Base-by-base conservation (phyloP, 2,113 vertebrate species). In the Desmodus rotundus region DNA sequence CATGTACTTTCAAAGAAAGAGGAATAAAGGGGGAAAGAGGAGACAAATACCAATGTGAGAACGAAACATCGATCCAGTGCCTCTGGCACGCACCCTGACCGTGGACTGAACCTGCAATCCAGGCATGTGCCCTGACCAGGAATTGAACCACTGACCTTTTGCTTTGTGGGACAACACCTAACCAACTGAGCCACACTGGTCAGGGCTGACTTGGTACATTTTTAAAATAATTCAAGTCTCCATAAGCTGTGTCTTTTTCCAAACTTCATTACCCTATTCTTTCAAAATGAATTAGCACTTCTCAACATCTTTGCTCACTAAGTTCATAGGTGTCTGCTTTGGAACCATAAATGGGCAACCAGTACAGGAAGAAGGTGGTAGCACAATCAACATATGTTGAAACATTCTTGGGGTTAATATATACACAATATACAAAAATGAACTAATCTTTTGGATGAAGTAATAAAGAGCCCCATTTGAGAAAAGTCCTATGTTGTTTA, bases 241-340 rank as follows among this genome's bases (percentile, higher is more conserved):
- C 16, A 20, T 5, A 96, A 65, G n/a, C 38, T 84, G 52, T 41
- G 12, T 56, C 26, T 84, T 93, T 87, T 80, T 26, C 58, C 31
- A 89, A 91, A 95, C 17, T 78, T 88, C 38, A 77, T n/a, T 33
- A 95, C 19, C 77, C 47, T 73, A 24, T 63, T 93, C 54, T 96
- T 96, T 96, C 58, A 93, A 94, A 78, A 95, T 5, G 26, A 89
- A 61, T 87, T 33, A 94, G 82, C 26, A 95, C 47, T 94, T 96
- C 45, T 78, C 87, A 89, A 93, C 93, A 84, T 65, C 41, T 86
- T 96, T 90, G 73, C 52, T 94, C 61, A 82, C 15, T 95, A 24
- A 22, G 33, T 68, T 91, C 26, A 78, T 22, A 41, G 41, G 33
- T 76, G 97, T 91, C 77, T 38, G 74, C 47, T 88, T 91, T 50